Evolutionary conservation across 2,888 invertebrate genomes (phyloP), one percentile per base, ranked within the genome.

Genomic region (Drosophila birchii): DNA sequence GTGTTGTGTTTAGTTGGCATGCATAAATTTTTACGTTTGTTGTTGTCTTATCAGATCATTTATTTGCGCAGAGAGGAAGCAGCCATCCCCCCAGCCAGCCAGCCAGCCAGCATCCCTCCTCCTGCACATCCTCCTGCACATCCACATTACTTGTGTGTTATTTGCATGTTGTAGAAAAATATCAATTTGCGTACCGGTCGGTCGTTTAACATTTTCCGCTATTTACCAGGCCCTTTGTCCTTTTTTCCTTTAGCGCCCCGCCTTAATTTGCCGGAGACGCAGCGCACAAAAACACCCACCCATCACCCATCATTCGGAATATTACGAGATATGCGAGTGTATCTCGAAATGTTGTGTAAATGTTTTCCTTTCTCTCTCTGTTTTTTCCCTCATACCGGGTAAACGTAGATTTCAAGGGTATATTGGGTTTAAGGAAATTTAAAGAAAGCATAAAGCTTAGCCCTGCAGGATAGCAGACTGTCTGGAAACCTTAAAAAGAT

Each of bases 11-110:
- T 86, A 84, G 83, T 88, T 84, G 88, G 81, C 75, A 80, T 86
- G 88, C 88, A 84, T 88, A 84, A 83, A 84, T 84, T 83, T 84
- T 88, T 83, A 84, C 84, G 86, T 83, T 84, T 86, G 88, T 83
- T 84, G 88, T 88, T 84, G 88, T 83, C 86, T 84, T 84, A 84
- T 84, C 84, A 88, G 84, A 88, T 84, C 84, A 84, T 84, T 84
- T 88, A 83, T 75, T 51, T 84, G 75, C 58, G 43, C 54, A 66
- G 44, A 53, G 36, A 34, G 56, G 44, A 58, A 53, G 20, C 36
- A 29, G 36, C 11, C 26, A 26, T 3, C 23, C n/a, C n/a, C n/a
- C n/a, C 23, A 23, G 23, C 23, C 23, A 23, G 23, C 26, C 26
- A 26, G 26, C 26, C 26, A 26, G 26, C 26, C 26, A 26, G 26